These are phyloP conservation scores for Lordiphosa clarofinis DNA, from an alignment of 1,140 invertebrate species.

Conservation along the genomic window DNA sequence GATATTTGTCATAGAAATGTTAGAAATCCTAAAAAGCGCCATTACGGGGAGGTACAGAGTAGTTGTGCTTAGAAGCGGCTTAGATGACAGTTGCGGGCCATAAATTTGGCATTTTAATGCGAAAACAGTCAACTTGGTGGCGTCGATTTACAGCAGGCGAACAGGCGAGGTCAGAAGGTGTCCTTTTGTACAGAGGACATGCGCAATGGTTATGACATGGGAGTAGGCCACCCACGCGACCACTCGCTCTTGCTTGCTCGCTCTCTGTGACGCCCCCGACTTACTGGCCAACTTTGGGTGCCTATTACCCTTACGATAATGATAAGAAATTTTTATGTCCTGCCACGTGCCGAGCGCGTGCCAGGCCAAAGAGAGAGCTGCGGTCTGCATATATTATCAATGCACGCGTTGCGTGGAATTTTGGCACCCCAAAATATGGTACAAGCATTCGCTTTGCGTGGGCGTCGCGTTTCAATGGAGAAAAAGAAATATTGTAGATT, in stretches of 20 bases:
- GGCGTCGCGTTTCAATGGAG: constrained; percentile 61
- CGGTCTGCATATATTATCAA: constrained; percentile 64
- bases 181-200: constrained; percentile 36
- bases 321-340: constrained; percentile 77
- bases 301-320: constrained; percentile 78
- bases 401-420: constrained; percentile 22
- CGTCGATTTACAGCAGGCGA: constrained; percentile 64
- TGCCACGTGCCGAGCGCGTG: constrained; percentile 22
- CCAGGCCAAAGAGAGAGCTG: constrained; percentile 19
- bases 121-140: constrained; percentile 78
- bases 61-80: constrained; percentile 49
- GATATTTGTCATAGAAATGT: constrained; percentile 78
- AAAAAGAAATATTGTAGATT: constrained; percentile 79
- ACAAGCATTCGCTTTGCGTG: constrained; percentile 46
- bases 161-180: constrained; percentile 21
- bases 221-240: background rate
- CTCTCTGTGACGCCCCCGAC: constrained; percentile 42
- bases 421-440: constrained; percentile 47
- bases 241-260: constrained; percentile 5
- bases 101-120: constrained; percentile 78
- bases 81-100: constrained; percentile 49
- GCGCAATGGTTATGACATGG: constrained; percentile 32
- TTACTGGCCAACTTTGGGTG: constrained; percentile 71
- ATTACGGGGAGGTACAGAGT: background rate
- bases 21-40: constrained; percentile 62